Percentiles rank a stretch among this genome's conserved stretches.
Evolutionary conservation across 2,888 invertebrate species (phyloP).

Genomic region (Orthosia incerta): DNA sequence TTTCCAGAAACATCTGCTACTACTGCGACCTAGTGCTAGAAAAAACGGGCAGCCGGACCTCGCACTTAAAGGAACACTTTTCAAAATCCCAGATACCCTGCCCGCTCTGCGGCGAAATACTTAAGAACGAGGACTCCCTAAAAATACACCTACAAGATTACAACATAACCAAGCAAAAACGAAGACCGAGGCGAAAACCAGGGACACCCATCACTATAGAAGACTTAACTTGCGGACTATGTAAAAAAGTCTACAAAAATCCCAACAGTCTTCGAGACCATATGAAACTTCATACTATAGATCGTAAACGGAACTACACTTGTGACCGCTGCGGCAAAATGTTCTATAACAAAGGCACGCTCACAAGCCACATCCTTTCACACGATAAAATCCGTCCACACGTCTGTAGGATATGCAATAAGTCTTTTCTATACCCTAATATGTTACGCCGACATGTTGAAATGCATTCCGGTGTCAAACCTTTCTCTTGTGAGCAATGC

Average conservation of each 20-base stretch:
- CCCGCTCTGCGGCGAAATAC: slow-evolving; percentile 81
- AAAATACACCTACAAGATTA: slow-evolving; percentile 79
- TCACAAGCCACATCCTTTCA: slow-evolving; percentile 85
- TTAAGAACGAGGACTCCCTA: slow-evolving; percentile 77
- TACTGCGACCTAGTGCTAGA: slow-evolving; percentile 76
- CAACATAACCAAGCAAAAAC: slow-evolving; percentile 73
- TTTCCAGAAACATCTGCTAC: slow-evolving; percentile 77
- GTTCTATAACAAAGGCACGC: slow-evolving; percentile 86
- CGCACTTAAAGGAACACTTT: slow-evolving; percentile 78
- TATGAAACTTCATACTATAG: slow-evolving; percentile 90
- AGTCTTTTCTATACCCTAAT: slow-evolving; percentile 84
- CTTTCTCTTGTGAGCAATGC: slow-evolving; percentile 86
- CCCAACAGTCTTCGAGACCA: slow-evolving; percentile 85
- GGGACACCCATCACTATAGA: slow-evolving; percentile 83
- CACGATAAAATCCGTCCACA: slow-evolving; percentile 86
- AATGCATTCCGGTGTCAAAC: slow-evolving; percentile 86
- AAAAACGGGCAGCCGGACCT: slow-evolving; percentile 63
- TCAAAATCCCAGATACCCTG: slow-evolving; percentile 76
- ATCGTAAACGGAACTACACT: slow-evolving; percentile 84
- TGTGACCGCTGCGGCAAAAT: slow-evolving; percentile 88
- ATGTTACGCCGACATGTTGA: slow-evolving; percentile 86
- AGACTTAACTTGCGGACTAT: slow-evolving; percentile 83
- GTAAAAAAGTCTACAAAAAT: slow-evolving; percentile 85
- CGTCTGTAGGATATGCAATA: slow-evolving; percentile 85
- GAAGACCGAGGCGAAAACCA: slow-evolving; percentile 80